Base-by-base conservation (phyloP, 2,888 invertebrate species). In the Chrysotoxum bicinctum region DNA sequence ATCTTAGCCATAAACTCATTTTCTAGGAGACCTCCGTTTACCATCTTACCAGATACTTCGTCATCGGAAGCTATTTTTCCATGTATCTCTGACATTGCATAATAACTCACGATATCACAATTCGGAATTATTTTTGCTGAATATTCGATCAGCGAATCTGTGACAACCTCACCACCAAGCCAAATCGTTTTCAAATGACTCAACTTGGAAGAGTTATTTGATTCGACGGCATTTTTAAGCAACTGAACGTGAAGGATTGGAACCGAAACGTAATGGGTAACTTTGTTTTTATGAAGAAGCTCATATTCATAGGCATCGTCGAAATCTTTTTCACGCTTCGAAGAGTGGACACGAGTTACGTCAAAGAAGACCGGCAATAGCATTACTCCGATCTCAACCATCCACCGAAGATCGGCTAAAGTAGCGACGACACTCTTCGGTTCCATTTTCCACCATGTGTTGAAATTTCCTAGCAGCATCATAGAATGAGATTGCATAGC, bases 61-160 rank as follows among this genome's bases (percentile, higher is more conserved):
- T 86, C 83, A 73, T 86, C 86, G 19, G 80, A 73, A n/a, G 87
- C 86, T 9, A 88, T 80, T 10, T 52, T 45, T 16, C 87, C 81
- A 48, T 48, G 19, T 0, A 43, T 0, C 43, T 43, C 43, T 5
- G 43, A 10, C 43, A 43, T 43, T 43, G 43, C 43, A 43, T 43
- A 43, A 43, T 16, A 43, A 43, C 43, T 43, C 6, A 43, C 5
- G 43, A 43, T n/a, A 8, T 43, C 10, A 43, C 43, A 43, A 16
- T 43, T 43, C 7, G 43, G 43, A n/a, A 43, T n/a, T 6, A 43
- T n/a, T 48, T 21, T 16, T 3, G 48, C 12, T 19, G 48, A 16
- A 54, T 9, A 0, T 74, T 54, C 3, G 60, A 74, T 0, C 87
- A 87, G 8, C 81, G 87, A 50, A 87, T 16, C 56, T 77, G 69